Evolutionary conservation across 2,797 vertebrate species (phyloP), one percentile per base, ranked within the genome.

Genomic region (Gallinago nigripennis): DNA sequence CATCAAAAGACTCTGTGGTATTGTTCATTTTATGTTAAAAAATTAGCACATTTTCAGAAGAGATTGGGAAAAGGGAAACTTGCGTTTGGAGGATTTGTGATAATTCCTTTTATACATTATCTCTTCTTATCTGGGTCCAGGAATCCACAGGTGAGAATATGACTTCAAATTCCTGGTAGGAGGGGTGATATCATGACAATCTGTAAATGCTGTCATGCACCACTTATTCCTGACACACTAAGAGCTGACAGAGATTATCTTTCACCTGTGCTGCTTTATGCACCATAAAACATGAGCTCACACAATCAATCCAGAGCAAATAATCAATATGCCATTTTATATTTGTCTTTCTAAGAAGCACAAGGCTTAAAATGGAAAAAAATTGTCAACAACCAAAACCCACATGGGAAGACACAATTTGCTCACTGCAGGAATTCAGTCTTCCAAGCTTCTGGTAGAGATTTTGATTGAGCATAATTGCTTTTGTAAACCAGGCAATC

Each of bases 401-500:
- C 33, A 37, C 28, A n/a, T 45, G 43, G 33, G 58, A 79, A 82
- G 68, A 46, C 16, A 64, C 3, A 60, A 35, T 82, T 69, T 79
- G 10, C n/a, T 89, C 17, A 2, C 77, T 54, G 37, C 31, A 70
- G 71, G 54, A 70, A 50, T 72, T 84, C 68, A 72, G 5, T 48
- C 61, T 27, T 82, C 50, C 20, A 48, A n/a, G 45, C 68, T 53
- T 84, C 30, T 72, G 30, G 37, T 56, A 58, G 41, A 82, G 87
- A 77, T 90, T 91, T 95, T 70, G 5, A 68, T 82, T 69, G 39
- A 84, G 15, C 33, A 43, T 86, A 83, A 93, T 63, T 90, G 41
- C 45, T 94, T 88, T 92, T 72, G 37, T 82, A 73, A 94, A 94
- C 51, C 58, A 95, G 79, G 68, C 41, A 89, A 86, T 92, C 86